Conservation (phyloP, 2,113 vertebrate species). For the Carassius auratus region DNA sequence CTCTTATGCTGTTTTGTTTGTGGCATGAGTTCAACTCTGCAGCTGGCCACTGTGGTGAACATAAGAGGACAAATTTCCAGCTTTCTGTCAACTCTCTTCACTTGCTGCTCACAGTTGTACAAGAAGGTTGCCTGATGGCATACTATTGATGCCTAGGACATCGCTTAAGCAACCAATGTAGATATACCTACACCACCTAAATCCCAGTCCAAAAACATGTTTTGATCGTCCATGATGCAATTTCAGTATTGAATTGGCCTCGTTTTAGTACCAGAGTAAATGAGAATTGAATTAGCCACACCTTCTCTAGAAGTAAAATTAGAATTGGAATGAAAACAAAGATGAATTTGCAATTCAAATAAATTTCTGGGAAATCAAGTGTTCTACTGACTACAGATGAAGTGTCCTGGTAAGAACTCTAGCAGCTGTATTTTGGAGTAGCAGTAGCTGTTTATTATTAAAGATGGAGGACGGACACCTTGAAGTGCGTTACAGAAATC, state of each 20-base stretch:
- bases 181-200: neutral
- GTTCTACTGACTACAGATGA: too few relatives aligned
- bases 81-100: slow-evolving; percentile 22
- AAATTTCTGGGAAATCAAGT: neutral
- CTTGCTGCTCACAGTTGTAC: neutral
- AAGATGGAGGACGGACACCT: too few relatives aligned
- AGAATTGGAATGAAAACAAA: neutral
- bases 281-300: neutral
- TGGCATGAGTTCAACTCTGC: neutral
- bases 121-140: neutral
- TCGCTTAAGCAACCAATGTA: neutral
- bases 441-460: too few relatives aligned
- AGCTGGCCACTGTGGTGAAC: neutral
- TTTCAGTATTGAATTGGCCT: neutral
- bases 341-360: neutral
- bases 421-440: too few relatives aligned
- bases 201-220: neutral
- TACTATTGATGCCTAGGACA: neutral
- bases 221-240: neutral
- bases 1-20: neutral
- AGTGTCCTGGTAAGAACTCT: too few relatives aligned
- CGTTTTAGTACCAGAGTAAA: neutral
- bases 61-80: slow-evolving; percentile 2
- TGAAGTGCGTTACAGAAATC: too few relatives aligned
- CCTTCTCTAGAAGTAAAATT: neutral